Base-by-base conservation (phyloP, 2,113 vertebrate genomes). In the Pangasianodon hypophthalmus region DNA sequence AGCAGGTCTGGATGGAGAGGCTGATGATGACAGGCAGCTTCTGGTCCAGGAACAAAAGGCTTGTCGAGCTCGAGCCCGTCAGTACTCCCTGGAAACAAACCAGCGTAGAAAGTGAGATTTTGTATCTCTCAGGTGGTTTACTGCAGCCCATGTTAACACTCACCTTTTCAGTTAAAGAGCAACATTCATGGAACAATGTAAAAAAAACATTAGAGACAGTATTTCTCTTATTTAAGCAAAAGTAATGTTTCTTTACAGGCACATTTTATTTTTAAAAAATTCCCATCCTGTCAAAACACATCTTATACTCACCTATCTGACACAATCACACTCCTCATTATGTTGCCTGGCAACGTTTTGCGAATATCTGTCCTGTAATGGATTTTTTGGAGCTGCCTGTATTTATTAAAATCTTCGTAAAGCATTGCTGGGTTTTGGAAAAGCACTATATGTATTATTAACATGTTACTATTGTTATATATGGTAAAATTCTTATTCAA, bases 21-120 rank as follows among this genome's bases (percentile, higher is more conserved):
- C 97, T 88, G 92, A 96, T 88, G 94, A 96, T 90, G 97, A 98
- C 62, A 96, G 94, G 73, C 93, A 88, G 21, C 86, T 94, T 4
- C 87, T 99, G 95, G 91, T 95, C 71, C 95, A 97, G 88, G 95
- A 97, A 93, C 98, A 98, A 93, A 98, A 95, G 95, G 46, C 94
- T 16, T 95, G 94, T 94, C 94, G 95, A 92, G 95, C 91, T 82
- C 95, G 93, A 86, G 96, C 96, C 52, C 97, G 95, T 84, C 97
- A 96, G 93, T 95, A 96, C 88, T 96, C 90, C 4, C 62, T 93
- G 89, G 98, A 99, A 93, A 99, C 98, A 92, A 98, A 97, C 91
- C 95, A 94, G 91, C 96, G 98, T 80, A 96, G 96, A 91, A 98
- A 95, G 98, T 98, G 93, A 95, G 96, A 81, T 26, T 56, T 82